Evolutionary conservation across 1,140 invertebrate genomes (phyloP).

Genomic region (Drosophila kanapiae): DNA sequence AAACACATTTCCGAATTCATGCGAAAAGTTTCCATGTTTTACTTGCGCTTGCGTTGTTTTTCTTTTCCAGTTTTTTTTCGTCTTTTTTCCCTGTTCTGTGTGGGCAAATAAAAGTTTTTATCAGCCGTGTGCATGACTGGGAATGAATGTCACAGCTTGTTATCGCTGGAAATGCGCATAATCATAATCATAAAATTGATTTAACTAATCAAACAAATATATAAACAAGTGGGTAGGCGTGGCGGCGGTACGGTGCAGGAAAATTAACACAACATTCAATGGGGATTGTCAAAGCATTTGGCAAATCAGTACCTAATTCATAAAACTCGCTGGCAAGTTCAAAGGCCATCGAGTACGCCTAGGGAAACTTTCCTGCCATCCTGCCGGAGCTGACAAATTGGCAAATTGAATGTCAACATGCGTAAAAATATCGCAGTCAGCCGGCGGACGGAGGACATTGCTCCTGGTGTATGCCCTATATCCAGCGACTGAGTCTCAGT

Average conservation of each 20-base stretch:
- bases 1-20: slow-evolving; percentile 75
- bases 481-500: background rate
- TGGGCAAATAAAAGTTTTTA: slow-evolving; percentile 57
- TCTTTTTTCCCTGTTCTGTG: background rate
- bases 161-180: slow-evolving; percentile 52
- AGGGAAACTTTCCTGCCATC: slow-evolving; percentile 60
- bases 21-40: slow-evolving; percentile 71
- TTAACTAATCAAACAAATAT: slow-evolving; percentile 76
- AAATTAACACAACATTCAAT: slow-evolving; percentile 78
- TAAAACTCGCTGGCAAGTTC: slow-evolving; percentile 67
- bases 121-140: slow-evolving; percentile 58
- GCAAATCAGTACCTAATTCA: slow-evolving; percentile 79
- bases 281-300: slow-evolving; percentile 32
- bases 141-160: slow-evolving; percentile 60
- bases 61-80: slow-evolving; percentile 16
- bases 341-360: slow-evolving; percentile 53
- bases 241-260: background rate
- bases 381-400: slow-evolving; percentile 63
- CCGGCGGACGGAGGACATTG: slow-evolving; percentile 7
- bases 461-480: slow-evolving; percentile 9
- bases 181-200: slow-evolving; percentile 79
- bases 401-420: slow-evolving; percentile 82
- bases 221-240: slow-evolving; percentile 44
- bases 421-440: slow-evolving; percentile 69
- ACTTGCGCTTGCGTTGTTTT: slow-evolving; percentile 26